phyloP scores from a whole-genome alignment of 2,113 vertebrate species.

The Melospiza melodia region DNA sequence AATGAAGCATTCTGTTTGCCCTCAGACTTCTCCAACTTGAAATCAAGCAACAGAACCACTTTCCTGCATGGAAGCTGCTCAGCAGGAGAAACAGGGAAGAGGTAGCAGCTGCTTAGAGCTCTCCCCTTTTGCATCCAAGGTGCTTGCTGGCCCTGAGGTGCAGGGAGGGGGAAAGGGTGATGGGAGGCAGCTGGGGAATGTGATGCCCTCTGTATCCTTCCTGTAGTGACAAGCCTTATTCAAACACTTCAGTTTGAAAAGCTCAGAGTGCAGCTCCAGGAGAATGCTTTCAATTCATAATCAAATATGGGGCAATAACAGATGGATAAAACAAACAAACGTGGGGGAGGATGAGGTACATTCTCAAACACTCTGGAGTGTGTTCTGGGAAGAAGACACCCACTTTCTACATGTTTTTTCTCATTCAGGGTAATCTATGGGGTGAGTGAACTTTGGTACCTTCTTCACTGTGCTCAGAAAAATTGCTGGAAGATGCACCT shows the following conservation, averaged over 20 bases:
- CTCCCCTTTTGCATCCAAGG: background rate
- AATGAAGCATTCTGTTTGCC: background rate
- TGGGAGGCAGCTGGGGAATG: constrained; percentile 63
- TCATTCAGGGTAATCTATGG: constrained; percentile 33
- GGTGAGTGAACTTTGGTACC: constrained; percentile 29
- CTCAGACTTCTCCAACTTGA: background rate
- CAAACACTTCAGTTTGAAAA: constrained; percentile 67
- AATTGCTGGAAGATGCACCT: background rate
- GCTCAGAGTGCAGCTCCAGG: constrained; percentile 49
- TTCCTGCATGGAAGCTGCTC: background rate
- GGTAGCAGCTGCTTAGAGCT: background rate
- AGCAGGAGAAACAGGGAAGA: constrained; percentile 26
- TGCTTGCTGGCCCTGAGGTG: background rate
- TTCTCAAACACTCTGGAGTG: constrained; percentile 18
- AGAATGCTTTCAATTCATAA: constrained; percentile 64
- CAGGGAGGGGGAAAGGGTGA: constrained; percentile 52
- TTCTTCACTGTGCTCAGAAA: background rate
- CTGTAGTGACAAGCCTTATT: constrained; percentile 66
- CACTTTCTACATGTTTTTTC: constrained; percentile 10
- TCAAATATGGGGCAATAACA: constrained; percentile 66
- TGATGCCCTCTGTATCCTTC: constrained; percentile 59
- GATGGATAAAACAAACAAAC: constrained; percentile 67
- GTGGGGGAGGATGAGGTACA: constrained; percentile 45
- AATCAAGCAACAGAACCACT: background rate
- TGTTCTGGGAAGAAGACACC: constrained; percentile 53